Evolutionary conservation across 2,797 vertebrate genomes (phyloP), one percentile per base, ranked within the genome.

Genomic region (Macropus fuliginosus): DNA sequence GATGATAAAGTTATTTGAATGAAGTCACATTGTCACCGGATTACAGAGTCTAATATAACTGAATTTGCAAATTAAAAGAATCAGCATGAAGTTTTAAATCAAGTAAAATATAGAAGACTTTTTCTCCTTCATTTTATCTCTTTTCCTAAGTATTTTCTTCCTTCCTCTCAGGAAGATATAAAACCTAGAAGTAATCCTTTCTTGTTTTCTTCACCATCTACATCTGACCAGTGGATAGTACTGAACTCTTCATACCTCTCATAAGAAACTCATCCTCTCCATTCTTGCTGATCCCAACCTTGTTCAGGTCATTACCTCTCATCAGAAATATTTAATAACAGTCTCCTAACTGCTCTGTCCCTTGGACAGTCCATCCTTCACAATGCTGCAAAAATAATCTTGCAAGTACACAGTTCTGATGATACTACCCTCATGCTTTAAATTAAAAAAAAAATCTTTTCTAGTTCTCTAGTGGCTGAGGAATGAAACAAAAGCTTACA

Each of bases 1-100:
- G 16, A 27, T 40, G 54, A 66, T 40, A 24, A 24, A 81, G n/a
- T 92, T 92, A 96, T 62, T 74, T 31, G 92, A 96, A 91, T 46
- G n/a, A 81, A 74, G n/a, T 21, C 18, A 81, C 66, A 81, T 90
- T 54, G 14, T 54, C 14, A 90, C 14, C 16, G 11, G 24, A 50
- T 90, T 90, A 90, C 27, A 13, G 11, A 54, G 14, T 90, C 28
- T 54, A 54, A 31, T 54, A 16, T 90, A 54, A 28, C 0, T 54
- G 89, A 90, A 54, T 90, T 24, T 90, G 16, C 11, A 21, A 90
- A 54, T 54, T 54, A 52, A 40, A 29, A 54, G 31, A 90, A 90
- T 52, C 89, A 54, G 28, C 52, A 31, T 54, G 29, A 52, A 31
- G 2, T 90, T 90, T 90, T 52, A 46, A 40, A 24, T 81, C 46